These are phyloP conservation scores for Chaetodon trifascialis DNA, from an alignment of 2,113 vertebrate genomes.

Conservation along the genomic window DNA sequence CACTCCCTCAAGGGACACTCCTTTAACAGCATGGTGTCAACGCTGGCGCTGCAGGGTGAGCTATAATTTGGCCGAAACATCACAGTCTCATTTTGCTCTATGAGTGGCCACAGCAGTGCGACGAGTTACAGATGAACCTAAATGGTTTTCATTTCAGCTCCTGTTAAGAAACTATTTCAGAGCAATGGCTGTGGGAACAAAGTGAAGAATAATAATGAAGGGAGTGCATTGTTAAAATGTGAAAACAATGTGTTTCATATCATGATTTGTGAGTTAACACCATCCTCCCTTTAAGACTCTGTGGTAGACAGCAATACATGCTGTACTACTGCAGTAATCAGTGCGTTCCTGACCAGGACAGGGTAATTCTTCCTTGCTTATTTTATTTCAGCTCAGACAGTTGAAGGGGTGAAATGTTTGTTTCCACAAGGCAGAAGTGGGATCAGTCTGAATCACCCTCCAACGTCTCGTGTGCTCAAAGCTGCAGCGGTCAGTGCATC, in stretches of 20 bases:
- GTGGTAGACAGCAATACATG: neutral
- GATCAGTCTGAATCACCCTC: neutral
- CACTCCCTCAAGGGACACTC: conserved; percentile 6
- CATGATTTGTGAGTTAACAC: neutral
- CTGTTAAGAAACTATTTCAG: neutral
- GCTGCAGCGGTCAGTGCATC: neutral
- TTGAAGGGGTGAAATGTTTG: neutral
- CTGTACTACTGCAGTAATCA: neutral
- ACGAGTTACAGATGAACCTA: neutral
- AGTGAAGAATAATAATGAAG: too few species aligned
- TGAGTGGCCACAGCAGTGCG: neutral
- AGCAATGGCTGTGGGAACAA: neutral
- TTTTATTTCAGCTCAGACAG: neutral
- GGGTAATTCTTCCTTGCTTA: neutral
- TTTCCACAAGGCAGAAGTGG: neutral
- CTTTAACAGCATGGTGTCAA: conserved; percentile 40
- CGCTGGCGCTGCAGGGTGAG: conserved; percentile 18
- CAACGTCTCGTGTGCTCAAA: neutral
- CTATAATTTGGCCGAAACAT: conserved; percentile 9
- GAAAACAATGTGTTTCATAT: neutral
- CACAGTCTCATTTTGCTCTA: conserved; percentile 7
- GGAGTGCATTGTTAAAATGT: neutral
- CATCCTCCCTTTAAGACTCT: neutral
- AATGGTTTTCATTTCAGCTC: neutral
- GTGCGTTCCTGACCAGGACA: neutral